Evolutionary conservation across 37 sponge, comb jelly and placozoan genomes (phyloP).

Genomic region (Ephydatia muelleri): DNA sequence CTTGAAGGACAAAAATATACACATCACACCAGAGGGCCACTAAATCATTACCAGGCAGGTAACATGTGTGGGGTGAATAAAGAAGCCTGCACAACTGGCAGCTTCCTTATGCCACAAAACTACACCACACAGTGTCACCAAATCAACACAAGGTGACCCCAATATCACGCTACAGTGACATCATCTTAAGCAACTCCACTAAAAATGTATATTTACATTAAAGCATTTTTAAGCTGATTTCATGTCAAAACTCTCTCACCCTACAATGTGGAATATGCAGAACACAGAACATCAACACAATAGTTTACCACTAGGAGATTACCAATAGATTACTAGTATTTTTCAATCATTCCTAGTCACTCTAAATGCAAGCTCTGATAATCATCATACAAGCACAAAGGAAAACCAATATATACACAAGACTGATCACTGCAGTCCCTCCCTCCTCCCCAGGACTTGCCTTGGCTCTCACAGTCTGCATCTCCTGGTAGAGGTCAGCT

Average conservation of each 20-base stretch:
- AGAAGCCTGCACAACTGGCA: no score
- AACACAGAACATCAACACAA: not conserved
- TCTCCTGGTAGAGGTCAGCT: slow-evolving; percentile 30
- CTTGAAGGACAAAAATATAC: slow-evolving; percentile 16
- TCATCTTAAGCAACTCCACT: not conserved
- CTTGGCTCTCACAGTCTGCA: slow-evolving; percentile 62
- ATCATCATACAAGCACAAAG: no score
- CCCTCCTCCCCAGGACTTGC: slow-evolving; percentile 35
- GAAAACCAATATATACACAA: no score
- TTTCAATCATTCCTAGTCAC: not conserved
- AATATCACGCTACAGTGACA: not conserved
- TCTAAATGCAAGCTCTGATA: not conserved
- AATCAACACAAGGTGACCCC: no score
- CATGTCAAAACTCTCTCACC: not conserved
- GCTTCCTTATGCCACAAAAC: no score
- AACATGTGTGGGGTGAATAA: no score
- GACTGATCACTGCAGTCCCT: no score
- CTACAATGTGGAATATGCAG: not conserved
- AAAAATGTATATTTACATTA: not conserved
- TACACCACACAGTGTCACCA: no score
- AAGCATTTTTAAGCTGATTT: not conserved
- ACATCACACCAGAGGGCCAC: no score
- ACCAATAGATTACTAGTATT: not conserved
- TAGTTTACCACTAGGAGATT: not conserved
- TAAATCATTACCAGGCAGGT: no score